A percentile compares a stretch with the other conserved stretches of the same genome.
Evolutionary conservation across 2,888 invertebrate genomes (phyloP).

Genomic region (Agrypnus murinus): DNA sequence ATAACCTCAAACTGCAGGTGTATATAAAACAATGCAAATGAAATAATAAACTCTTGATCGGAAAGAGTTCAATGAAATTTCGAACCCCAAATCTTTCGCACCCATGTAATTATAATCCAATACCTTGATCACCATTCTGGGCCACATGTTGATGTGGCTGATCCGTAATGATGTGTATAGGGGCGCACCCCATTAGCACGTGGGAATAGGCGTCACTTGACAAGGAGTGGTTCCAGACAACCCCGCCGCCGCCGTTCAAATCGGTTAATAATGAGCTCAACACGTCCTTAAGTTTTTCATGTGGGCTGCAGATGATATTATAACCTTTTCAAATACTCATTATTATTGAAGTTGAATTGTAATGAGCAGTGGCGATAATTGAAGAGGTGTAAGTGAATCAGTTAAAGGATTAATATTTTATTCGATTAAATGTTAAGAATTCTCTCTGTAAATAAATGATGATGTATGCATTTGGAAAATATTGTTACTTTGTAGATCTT

Average conservation of each 20-base stretch:
- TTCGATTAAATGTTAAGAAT: no score
- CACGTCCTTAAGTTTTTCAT: conserved; percentile 12
- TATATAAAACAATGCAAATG: no score
- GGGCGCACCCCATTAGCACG: conserved; percentile 38
- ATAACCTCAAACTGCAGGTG: no score
- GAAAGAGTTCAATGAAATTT: background rate
- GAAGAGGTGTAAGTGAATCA: no score
- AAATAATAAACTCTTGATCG: no score
- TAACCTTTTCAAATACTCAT: no score
- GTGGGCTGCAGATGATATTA: conserved; percentile 5
- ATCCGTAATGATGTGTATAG: conserved; percentile 3
- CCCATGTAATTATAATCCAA: conserved; percentile 9
- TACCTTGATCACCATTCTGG: background rate
- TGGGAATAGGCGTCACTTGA: conserved; percentile 29
- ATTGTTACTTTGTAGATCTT: no score
- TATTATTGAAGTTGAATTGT: no score
- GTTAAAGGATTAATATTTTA: no score
- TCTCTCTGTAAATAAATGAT: no score
- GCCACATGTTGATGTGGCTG: conserved; percentile 42
- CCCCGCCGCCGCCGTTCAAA: conserved; percentile 23
- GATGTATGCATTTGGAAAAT: no score
- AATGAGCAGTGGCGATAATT: no score
- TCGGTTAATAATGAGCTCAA: conserved; percentile 30
- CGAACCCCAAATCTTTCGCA: background rate
- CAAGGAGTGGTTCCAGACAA: conserved; percentile 36